A percentile compares a stretch with the other conserved stretches of the same genome.
These are phyloP conservation scores for Artemia sinica DNA, from an alignment of 2,888 invertebrate genomes.

Conservation along the genomic window DNA sequence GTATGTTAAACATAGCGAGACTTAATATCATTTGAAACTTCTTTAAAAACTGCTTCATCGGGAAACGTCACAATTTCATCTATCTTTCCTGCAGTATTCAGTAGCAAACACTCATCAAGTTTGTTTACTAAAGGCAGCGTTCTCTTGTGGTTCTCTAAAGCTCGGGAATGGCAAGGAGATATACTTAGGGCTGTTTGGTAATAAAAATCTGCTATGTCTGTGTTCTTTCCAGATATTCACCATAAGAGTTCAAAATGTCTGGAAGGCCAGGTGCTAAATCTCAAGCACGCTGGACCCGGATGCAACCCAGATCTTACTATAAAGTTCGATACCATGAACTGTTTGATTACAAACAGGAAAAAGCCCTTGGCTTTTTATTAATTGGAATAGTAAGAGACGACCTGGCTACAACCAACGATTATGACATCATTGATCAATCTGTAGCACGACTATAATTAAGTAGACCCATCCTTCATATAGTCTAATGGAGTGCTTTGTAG, in stretches of 20 bases:
- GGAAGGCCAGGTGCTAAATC: constrained; percentile 79
- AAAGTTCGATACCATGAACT: constrained; percentile 50
- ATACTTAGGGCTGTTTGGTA: constrained; percentile 63
- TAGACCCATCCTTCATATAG: too few relatives aligned
- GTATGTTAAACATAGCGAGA: constrained; percentile 88
- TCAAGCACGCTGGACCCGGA: constrained; percentile 56
- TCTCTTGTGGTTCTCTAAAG: constrained; percentile 58
- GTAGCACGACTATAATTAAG: too few relatives aligned
- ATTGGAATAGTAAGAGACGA: too few relatives aligned
- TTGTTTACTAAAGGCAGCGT: constrained; percentile 76
- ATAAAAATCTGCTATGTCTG: constrained; percentile 74
- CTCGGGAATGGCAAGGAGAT: constrained; percentile 63
- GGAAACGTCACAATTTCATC: constrained; percentile 64
- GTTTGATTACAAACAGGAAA: too few relatives aligned
- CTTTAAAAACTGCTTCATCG: constrained; percentile 55
- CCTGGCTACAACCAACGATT: too few relatives aligned
- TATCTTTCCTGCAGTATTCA: constrained; percentile 64
- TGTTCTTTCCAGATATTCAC: constrained; percentile 74
- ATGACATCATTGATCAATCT: too few relatives aligned
- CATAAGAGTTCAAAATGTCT: constrained; percentile 76
- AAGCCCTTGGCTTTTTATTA: too few relatives aligned
- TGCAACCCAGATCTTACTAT: too few relatives aligned
- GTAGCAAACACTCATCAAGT: constrained; percentile 58
- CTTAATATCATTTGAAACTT: constrained; percentile 84
- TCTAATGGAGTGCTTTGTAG: too few relatives aligned